Base-by-base conservation (phyloP, 2,797 vertebrate species). In the Pangasius djambal region DNA sequence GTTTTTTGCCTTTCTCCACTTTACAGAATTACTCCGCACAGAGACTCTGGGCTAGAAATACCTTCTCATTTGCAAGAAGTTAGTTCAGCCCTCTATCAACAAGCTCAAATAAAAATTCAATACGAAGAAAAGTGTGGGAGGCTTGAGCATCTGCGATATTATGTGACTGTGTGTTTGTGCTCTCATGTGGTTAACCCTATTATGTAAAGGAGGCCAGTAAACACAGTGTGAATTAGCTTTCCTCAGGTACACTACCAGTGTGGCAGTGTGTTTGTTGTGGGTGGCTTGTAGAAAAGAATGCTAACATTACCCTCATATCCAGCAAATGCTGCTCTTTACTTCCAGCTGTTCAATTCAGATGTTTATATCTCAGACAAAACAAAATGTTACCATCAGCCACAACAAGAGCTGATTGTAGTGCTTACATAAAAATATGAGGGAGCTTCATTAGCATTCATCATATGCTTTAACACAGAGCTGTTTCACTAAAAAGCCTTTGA, bases 1-100 rank as follows among this genome's bases (percentile, higher is more conserved):
- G 69, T 75, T 92, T 93, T 91, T 91, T 92, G 91, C 89, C 93
- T 95, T 94, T 94, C 93, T 93, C 92, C 93, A 94, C 91, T 93
- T 86, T 93, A 93, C 93, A 94, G 94, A 94, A 91, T 88, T 86
- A 92, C 91, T 90, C 89, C 61, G 67, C 85, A 86, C 86, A 89
- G 92, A 94, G 94, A 95, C 92, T 92, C 88, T 87, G 89, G 92
- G 93, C 91, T 90, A 92, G 94, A 93, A 92, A 89, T 91, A 92
- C 90, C 78, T 89, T 93, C 91, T 94, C 92, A 93, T 91, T 85
- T 93, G 89, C 86, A 89, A 90, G 85, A 90, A 92, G 89, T 91
- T 91, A 88, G 89, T 91, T 89, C 88, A 70, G 88, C 67, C 91
- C 87, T 86, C 65, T 91, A 85, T 93, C 87, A 91, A 90, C 87